Evolutionary conservation across 2,797 vertebrate genomes (phyloP), one percentile per base, ranked within the genome.

Genomic region (Nyctibius grandis): DNA sequence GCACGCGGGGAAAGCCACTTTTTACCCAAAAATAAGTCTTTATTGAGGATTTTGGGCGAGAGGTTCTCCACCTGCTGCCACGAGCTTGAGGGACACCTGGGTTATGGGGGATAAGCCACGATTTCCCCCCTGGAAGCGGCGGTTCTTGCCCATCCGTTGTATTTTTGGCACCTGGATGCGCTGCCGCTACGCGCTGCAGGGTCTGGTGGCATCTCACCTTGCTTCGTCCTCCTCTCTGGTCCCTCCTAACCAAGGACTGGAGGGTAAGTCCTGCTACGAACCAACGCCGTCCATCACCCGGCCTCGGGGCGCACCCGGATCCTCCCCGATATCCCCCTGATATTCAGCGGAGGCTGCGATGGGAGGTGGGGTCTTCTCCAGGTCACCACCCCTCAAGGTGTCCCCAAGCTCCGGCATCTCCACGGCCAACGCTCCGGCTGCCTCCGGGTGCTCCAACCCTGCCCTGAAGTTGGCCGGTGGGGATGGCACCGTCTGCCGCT

Each of bases 251-350:
- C 47, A 29, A 38, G 36, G 6, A 29, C 4, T 2, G 16, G 54
- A 40, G 20, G 11, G 16, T 0, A 4, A 45, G 21, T n/a, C 73
- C 44, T 3, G 13, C 60, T 88, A 88, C 2, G 40, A 65, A 1
- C 9, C 72, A 6, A 23, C 9, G 3, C 11, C 0, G 0, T 19
- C 77, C 67, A 11, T 15, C 13, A 8, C 60, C n/a, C 0, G 38
- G 16, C 67, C 12, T 16, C 0, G 45, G 61, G 73, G 20, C 0
- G 1, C 1, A 2, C 33, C 40, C 2, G 38, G 16, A 6, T 38
- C 67, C 38, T 42, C 60, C 44, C 44, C 6, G 0, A 3, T 11
- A 0, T 2, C 34, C 15, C 51, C 60, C 5, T 3, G 26, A 11
- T 12, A 23, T 1, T 23, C 78, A 6, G 4, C 45, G 2, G 19